Base-by-base conservation (phyloP, 2,797 vertebrate genomes). In the Falco rusticolus region DNA sequence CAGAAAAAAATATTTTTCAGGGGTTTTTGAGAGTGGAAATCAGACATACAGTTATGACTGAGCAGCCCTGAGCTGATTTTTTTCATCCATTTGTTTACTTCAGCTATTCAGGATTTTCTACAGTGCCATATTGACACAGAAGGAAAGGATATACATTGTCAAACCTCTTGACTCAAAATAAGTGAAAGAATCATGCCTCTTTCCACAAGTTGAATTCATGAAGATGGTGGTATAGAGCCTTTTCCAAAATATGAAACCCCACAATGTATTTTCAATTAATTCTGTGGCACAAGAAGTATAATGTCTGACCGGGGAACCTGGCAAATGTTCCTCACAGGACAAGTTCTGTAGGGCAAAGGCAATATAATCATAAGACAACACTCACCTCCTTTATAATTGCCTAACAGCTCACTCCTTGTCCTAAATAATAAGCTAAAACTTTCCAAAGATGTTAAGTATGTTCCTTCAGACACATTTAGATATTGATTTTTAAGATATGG, bases 261-360 rank as follows among this genome's bases (percentile, higher is more conserved):
- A 72, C n/a, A 72, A 25, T 11, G 4, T 33, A 93, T 85, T 90
- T 86, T 50, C 37, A 86, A 59, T 59, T 72, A 45, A 41, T 69
- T 93, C 57, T 65, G 14, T 47, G 45, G 10, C 28, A 50, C 3
- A 53, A 39, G 26, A 70, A 81, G 19, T 45, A 9, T 16, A 61
- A 31, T 56, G 85, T 31, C 28, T 65, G 16, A 22, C 13, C 0
- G 0, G 9, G 9, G 5, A 94, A 57, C 6, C 59, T 86, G 43
- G n/a, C 28, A 85, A 82, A 33, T 8, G 25, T 61, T 72, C 16
- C 16, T 76, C 31, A 37, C 4, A 39, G 13, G 25, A 5, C 71
- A 56, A 64, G 47, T 33, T 82, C 45, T 64, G 6, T n/a, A 72
- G 19, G 29, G 16, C 10, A 69, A 90, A 59, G 41, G 11, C 24